These are phyloP conservation scores for Notechis scutatus DNA, from an alignment of 2,113 vertebrate species.

Conservation along the genomic window DNA sequence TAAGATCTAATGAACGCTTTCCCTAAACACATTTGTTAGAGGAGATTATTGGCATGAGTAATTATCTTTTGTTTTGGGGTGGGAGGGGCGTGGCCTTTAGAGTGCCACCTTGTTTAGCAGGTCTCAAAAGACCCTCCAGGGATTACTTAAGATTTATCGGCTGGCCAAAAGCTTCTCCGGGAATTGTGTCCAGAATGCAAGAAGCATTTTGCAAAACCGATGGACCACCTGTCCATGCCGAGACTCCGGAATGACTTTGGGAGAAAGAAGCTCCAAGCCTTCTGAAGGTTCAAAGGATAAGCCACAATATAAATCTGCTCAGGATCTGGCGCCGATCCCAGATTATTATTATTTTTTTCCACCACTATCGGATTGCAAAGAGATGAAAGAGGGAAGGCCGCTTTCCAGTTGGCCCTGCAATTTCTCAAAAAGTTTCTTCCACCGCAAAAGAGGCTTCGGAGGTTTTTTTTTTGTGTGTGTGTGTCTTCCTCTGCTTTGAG, in stretches of 20 bases:
- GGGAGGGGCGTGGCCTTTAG: neutral
- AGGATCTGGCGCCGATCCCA: neutral
- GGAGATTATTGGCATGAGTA: neutral
- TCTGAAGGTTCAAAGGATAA: slow-evolving; percentile 10
- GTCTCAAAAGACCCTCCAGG: neutral
- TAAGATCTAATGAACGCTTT: neutral
- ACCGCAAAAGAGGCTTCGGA: neutral
- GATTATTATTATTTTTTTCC: neutral
- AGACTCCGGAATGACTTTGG: neutral
- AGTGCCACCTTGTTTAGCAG: neutral
- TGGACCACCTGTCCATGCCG: neutral
- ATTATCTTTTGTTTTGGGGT: neutral
- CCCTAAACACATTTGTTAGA: neutral
- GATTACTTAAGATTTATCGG: neutral
- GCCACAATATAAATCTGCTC: neutral
- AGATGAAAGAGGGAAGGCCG: neutral
- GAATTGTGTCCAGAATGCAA: neutral
- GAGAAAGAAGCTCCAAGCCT: neutral
- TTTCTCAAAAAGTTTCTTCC: neutral
- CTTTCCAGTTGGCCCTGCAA: neutral
- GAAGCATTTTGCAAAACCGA: neutral
- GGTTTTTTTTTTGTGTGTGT: too few relatives aligned
- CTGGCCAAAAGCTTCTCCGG: neutral
- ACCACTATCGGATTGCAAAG: neutral
- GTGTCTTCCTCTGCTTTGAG: neutral